phyloP scores from a whole-genome alignment of 2,113 vertebrate genomes.

The Mystacornis crossleyi region DNA sequence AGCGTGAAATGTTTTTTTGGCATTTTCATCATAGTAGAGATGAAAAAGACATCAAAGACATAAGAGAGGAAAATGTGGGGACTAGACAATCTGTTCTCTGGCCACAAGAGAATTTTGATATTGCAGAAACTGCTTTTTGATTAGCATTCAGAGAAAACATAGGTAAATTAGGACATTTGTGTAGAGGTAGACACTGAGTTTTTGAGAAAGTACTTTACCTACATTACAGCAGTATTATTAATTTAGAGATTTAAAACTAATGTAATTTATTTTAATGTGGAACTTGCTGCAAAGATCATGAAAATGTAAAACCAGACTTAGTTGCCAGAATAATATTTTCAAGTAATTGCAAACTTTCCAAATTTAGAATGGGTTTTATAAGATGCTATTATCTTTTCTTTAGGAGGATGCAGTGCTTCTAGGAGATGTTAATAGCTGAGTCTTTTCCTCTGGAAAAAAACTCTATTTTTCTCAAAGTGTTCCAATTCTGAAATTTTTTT shows the following conservation, averaged over 20 bases:
- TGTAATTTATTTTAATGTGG: not conserved
- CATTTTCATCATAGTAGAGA: not conserved
- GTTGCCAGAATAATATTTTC: not conserved
- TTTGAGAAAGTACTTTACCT: not conserved
- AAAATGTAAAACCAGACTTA: not conserved
- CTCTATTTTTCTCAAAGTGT: not conserved
- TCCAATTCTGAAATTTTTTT: not conserved
- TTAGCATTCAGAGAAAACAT: not conserved
- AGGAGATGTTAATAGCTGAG: not conserved
- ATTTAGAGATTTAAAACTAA: not conserved
- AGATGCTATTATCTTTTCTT: not conserved
- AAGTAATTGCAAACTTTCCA: not conserved
- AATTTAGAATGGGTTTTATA: not conserved
- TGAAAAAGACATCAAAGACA: not conserved
- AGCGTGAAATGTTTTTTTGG: not conserved
- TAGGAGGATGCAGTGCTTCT: not conserved
- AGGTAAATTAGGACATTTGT: not conserved
- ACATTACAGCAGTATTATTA: not conserved
- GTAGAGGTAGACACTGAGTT: not conserved
- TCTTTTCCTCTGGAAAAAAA: not conserved
- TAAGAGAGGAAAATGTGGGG: not conserved
- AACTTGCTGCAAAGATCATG: not conserved
- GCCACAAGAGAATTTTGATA: fast-evolving
- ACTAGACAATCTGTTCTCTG: not conserved
- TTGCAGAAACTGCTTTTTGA: not conserved